Percentiles rank a stretch among this genome's conserved stretches.
Evolutionary conservation across 2,113 vertebrate genomes (phyloP).

Genomic region (Ammospiza caudacuta): DNA sequence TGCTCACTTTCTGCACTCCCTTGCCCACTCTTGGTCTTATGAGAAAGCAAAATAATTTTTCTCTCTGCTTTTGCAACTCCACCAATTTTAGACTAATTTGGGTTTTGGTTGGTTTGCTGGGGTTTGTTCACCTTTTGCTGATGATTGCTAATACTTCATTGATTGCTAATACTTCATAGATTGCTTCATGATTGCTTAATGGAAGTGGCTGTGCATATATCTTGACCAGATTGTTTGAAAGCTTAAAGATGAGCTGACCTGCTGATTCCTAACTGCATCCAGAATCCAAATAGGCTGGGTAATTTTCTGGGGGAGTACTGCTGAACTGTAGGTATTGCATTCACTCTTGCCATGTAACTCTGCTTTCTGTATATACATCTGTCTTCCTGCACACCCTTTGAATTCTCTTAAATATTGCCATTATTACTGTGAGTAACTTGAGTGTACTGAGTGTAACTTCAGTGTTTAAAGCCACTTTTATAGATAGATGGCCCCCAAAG

Average conservation of each 20-base stretch:
- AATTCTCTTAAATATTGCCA: neutral
- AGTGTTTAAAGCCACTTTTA: neutral
- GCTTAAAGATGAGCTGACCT: neutral
- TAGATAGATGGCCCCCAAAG: neutral
- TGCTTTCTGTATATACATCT: neutral
- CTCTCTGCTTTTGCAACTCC: neutral
- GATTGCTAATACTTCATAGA: neutral
- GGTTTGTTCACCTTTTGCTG: accelerated
- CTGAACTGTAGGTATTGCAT: neutral
- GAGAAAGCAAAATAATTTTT: neutral
- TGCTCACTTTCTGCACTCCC: neutral
- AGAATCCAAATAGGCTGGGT: neutral
- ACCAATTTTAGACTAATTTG: neutral
- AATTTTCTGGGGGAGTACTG: neutral
- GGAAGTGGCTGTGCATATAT: neutral
- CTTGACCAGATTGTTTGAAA: neutral
- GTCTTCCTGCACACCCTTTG: neutral
- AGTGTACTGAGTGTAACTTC: neutral
- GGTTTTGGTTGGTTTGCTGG: neutral
- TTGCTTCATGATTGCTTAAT: neutral
- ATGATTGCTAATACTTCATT: neutral
- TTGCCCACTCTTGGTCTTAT: neutral
- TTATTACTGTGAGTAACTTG: neutral
- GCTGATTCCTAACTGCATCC: neutral
- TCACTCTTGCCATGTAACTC: neutral